Evolutionary conservation across 2,797 vertebrate genomes (phyloP), one percentile per base, ranked within the genome.

Genomic region (Sebastes wilsoni): DNA sequence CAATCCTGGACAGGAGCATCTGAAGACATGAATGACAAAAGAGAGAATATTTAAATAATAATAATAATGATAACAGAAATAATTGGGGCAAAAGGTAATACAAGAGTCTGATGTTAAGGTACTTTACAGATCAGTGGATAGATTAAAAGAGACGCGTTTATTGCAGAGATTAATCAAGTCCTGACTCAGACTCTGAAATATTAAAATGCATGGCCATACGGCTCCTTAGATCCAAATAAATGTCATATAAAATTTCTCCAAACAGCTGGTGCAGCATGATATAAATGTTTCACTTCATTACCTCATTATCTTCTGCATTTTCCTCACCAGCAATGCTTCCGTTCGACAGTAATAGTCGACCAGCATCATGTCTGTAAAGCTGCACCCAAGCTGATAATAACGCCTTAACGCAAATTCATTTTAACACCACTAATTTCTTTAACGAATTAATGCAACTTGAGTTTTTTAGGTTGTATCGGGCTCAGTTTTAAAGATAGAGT

Each of bases 231-330:
- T 79, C 18, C 42, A 49, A 65, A 60, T 67, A 28, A 60, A 81
- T 73, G 72, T 64, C 30, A 23, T 7, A 34, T 77, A 4, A 75
- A 27, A 30, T 32, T 25, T 32, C 49, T 66, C 6, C 67, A 56
- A 65, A 73, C 72, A 77, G 61, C 71, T 74, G 62, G 22, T 76
- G 42, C 65, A 55, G 56, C 12, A 60, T 67, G 59, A 70, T 52
- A 66, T 78, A 56, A 72, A 81, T 64, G 46, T 67, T 81, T 66
- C 73, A 64, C 67, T 70, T 75, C 59, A 72, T 70, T 73, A 65
- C 34, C 58, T 89, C 66, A 54, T 78, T 73, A 71, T 78, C n/a
- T 20, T 46, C 28, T 59, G 3, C 13, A 14, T 52, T 46, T 52
- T 62, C n/a, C 18, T 36, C 46, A 52, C 14, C 23, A 61, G n/a